Percentiles rank a stretch among this genome's conserved stretches.
Evolutionary conservation across 2,888 invertebrate species (phyloP).

Genomic region (Sarcophaga variegata): DNA sequence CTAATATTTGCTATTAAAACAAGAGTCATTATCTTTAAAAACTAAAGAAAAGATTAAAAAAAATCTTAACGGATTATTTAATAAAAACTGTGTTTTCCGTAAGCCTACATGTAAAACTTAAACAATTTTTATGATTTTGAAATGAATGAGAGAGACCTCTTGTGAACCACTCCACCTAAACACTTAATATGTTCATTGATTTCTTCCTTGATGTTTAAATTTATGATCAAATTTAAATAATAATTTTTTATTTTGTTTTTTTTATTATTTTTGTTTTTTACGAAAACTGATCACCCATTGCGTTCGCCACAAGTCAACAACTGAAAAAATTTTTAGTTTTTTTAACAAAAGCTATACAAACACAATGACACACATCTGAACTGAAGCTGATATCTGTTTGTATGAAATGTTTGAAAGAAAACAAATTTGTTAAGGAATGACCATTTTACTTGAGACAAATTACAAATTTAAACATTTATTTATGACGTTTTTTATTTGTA

Average conservation of each 20-base stretch:
- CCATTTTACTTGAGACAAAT: conserved; percentile 49
- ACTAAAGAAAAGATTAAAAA: too few species aligned
- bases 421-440: conserved; percentile 39
- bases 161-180: conserved; percentile 45
- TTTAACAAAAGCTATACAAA: background rate
- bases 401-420: conserved; percentile 22
- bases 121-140: background rate
- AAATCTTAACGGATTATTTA: too few species aligned
- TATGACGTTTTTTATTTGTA: conserved; percentile 31
- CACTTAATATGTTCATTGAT: conserved; percentile 4
- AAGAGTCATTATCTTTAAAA: too few species aligned
- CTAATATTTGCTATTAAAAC: too few species aligned
- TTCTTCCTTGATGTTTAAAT: conserved; percentile 58
- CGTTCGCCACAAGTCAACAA: conserved; percentile 40
- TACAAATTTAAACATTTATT: conserved; percentile 58
- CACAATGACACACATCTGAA: background rate
- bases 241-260: background rate
- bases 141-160: background rate
- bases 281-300: conserved; percentile 50
- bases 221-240: conserved; percentile 50
- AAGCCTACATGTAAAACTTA: too few species aligned
- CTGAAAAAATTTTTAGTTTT: conserved; percentile 10
- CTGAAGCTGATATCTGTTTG: background rate
- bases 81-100: too few species aligned
- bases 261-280: background rate